phyloP scores from a whole-genome alignment of 2,888 invertebrate species.

The Acholoe squamosa region DNA sequence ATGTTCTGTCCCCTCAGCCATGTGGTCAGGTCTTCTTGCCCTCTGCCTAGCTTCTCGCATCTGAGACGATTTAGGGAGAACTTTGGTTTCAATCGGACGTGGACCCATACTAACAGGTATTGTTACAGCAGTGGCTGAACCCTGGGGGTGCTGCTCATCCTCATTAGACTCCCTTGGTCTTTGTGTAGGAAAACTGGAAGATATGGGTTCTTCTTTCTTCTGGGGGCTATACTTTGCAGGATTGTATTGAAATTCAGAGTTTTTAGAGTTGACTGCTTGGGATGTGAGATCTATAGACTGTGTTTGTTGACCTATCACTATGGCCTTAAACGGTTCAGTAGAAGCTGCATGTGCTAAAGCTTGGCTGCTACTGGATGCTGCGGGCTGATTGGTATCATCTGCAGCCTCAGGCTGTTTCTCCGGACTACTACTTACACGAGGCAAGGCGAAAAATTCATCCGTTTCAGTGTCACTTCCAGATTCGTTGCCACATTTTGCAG shows the following conservation, averaged over 20 bases:
- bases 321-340: not conserved
- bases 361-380: not conserved
- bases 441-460: constrained; percentile 48
- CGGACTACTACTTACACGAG: not conserved
- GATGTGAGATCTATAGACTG: constrained; percentile 17
- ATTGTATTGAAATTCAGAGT: not conserved
- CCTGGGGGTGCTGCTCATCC: not conserved
- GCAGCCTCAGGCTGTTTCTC: not conserved
- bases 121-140: not conserved
- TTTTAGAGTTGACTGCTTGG: not conserved
- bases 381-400: not conserved
- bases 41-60: constrained; percentile 17
- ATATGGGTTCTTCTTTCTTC: not conserved
- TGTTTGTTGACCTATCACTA: not conserved
- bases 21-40: not conserved
- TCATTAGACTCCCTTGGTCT: not conserved
- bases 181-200: not conserved
- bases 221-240: constrained; percentile 41
- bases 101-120: not conserved
- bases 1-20: constrained; percentile 44
- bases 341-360: not conserved
- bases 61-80: constrained; percentile 7
- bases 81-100: not conserved
- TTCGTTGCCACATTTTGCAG: not conserved
- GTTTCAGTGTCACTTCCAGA: constrained; percentile 1